Evolutionary conservation across 2,113 vertebrate species (phyloP).

Genomic region (Equus przewalskii): DNA sequence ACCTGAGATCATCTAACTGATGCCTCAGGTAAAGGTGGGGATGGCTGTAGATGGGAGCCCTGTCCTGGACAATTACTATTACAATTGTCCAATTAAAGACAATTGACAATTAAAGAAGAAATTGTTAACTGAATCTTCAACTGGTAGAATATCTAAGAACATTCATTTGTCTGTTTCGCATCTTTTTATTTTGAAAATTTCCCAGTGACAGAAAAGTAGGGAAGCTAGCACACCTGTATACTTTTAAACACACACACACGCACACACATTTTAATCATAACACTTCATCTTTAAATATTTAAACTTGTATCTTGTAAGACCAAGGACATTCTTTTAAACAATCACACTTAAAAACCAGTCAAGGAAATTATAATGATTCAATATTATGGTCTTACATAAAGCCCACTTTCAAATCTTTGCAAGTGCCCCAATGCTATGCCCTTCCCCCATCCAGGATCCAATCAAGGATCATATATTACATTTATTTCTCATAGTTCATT

Average conservation of each 20-base stretch:
- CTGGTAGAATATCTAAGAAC: background rate
- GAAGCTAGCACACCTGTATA: background rate
- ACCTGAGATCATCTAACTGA: background rate
- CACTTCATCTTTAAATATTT: background rate
- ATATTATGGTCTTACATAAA: background rate
- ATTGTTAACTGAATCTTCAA: background rate
- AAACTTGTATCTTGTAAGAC: background rate
- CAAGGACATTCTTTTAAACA: background rate
- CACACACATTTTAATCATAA: background rate
- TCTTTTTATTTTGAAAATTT: background rate
- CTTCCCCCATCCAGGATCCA: too few relatives aligned
- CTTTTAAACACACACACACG: background rate
- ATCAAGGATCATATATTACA: too few relatives aligned
- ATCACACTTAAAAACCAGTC: background rate
- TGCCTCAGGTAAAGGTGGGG: background rate
- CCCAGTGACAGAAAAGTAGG: background rate
- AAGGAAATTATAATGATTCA: background rate
- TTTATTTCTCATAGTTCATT: background rate
- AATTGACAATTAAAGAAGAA: background rate
- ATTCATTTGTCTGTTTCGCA: background rate
- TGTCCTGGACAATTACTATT: background rate
- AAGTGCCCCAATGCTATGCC: accelerated
- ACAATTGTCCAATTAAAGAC: too few relatives aligned
- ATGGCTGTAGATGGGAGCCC: too few relatives aligned
- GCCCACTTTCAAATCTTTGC: background rate